Evolutionary conservation across 2,888 invertebrate genomes (phyloP).

Genomic region (Trichacis sp.): DNA sequence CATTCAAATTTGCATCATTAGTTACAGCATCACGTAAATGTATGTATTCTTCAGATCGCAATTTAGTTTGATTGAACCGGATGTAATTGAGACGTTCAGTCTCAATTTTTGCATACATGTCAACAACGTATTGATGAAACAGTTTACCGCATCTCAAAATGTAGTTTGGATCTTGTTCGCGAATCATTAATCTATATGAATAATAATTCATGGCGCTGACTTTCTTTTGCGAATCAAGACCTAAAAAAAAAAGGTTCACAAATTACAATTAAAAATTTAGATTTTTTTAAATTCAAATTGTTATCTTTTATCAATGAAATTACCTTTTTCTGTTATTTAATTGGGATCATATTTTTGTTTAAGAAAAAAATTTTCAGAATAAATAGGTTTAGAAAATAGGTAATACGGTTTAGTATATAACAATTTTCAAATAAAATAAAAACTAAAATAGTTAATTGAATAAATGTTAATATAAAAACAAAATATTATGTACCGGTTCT

Average conservation of each 20-base stretch:
- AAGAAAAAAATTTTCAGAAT: too few relatives aligned
- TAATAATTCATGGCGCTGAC: slow-evolving; percentile 45
- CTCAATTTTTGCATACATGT: slow-evolving; percentile 65
- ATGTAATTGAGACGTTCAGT: slow-evolving; percentile 57
- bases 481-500: neutral
- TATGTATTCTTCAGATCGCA: slow-evolving; percentile 58
- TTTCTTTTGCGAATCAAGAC: slow-evolving; percentile 38
- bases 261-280: too few relatives aligned
- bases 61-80: slow-evolving; percentile 52
- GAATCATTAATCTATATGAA: slow-evolving; percentile 50
- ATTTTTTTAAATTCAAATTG: too few relatives aligned
- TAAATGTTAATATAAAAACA: neutral
- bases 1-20: slow-evolving; percentile 23
- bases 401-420: too few relatives aligned
- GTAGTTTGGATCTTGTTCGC: slow-evolving; percentile 46
- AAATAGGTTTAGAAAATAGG: too few relatives aligned
- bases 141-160: slow-evolving; percentile 51
- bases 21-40: slow-evolving; percentile 50
- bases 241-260: too few relatives aligned
- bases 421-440: too few relatives aligned
- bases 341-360: too few relatives aligned
- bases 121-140: slow-evolving; percentile 60
- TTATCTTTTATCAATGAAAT: too few relatives aligned
- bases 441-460: too few relatives aligned
- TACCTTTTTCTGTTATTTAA: too few relatives aligned